These are phyloP conservation scores for Ptychochromis oligacanthus DNA, from an alignment of 2,113 vertebrate species.

Conservation along the genomic window DNA sequence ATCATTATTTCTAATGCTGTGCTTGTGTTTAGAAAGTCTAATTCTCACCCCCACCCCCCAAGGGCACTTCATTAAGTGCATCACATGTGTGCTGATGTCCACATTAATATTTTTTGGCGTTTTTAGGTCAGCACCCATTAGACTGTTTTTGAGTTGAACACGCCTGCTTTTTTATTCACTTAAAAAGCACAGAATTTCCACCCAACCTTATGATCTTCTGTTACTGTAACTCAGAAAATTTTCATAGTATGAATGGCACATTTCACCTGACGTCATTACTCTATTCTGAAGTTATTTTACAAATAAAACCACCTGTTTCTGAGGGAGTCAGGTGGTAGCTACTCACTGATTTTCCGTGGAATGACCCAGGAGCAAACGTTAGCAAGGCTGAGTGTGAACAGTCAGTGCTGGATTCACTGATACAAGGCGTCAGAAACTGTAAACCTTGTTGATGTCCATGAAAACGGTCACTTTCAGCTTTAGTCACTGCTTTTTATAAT, in stretches of 20 bases:
- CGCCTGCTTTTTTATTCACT: not conserved
- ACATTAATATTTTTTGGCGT: not conserved
- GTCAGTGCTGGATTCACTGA: slow-evolving; percentile 61
- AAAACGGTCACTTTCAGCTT: slow-evolving; percentile 20
- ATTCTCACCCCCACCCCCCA: no score
- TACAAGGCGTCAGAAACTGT: not conserved
- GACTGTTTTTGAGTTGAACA: no score
- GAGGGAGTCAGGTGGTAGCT: not conserved
- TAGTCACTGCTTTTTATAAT: slow-evolving; percentile 41
- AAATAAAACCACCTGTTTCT: not conserved
- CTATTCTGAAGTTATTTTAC: not conserved
- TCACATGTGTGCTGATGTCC: not conserved
- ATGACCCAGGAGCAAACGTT: not conserved
- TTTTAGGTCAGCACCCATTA: not conserved
- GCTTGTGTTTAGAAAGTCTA: no score
- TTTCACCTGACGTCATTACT: not conserved
- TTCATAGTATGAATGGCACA: not conserved
- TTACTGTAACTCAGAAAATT: not conserved
- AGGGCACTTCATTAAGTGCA: no score
- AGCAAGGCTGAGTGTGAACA: not conserved
- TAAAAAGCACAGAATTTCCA: not conserved
- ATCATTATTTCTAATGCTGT: no score
- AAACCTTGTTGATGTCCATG: not conserved
- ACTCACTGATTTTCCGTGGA: not conserved
- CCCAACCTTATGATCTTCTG: not conserved